Base-by-base conservation (phyloP, 2,797 vertebrate genomes). In the Cichlasoma orientale region DNA sequence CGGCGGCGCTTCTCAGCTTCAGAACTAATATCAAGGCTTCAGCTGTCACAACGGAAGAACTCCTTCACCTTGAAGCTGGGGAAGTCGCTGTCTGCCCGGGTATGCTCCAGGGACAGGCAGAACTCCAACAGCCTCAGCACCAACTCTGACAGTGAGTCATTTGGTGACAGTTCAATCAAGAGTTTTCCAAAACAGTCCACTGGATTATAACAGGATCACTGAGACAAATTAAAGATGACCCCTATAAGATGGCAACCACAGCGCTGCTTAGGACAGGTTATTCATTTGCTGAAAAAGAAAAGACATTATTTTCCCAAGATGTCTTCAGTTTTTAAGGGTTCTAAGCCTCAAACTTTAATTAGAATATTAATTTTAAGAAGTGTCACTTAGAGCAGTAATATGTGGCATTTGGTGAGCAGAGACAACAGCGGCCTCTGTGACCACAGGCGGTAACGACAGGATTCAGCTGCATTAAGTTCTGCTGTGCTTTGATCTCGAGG, bases 1-100 rank as follows among this genome's bases (percentile, higher is more conserved):
- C 94, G 96, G 11, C 92, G 97, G 73, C 96, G 97, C 19, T 97
- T 97, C 94, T 98, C 97, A 0, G 97, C 97, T 14, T 97, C 97
- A 0, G 97, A 97, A 74, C 95, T 98, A 33, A 97, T 98, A 90
- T 97, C 95, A 12, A 94, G 97, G 72, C 94, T 98, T 41, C 97
- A 98, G 91, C 95, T 97, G 36, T 96, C 96, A 7, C 96, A 97
- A 63, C 95, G 94, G 73, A 96, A 95, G 86, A 96, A 90, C 91
- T 96, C 96, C 38, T 97, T 97, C 86, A 96, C 97, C 8, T 86
- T 97, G 80, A 96, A 96, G 83, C 92, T 97, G 79, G 97, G 96
- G 55, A 96, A 97, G 79, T 97, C 96, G 0, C 92, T 96, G 12
- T 96, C 96, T 4, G 95, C 96, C 54, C 95, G 96, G 23, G 95